Evolutionary conservation across 2,113 vertebrate genomes (phyloP).

Genomic region (Ranitomeya variabilis): DNA sequence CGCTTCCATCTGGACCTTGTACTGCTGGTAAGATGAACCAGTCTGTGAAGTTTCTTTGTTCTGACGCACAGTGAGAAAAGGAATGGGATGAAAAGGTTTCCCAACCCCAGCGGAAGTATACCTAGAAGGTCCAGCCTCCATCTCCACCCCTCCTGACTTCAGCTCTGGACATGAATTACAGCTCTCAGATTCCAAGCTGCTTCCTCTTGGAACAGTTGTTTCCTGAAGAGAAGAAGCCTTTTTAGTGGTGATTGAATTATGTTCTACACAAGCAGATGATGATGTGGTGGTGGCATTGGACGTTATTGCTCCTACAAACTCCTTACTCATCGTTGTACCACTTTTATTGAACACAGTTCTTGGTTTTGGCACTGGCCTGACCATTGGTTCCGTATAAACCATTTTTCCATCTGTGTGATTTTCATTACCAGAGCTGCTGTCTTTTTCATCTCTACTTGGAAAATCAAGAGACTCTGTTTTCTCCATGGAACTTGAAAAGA

Average conservation of each 20-base stretch:
- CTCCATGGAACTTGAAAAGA: background rate
- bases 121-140: background rate
- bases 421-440: constrained; percentile 50
- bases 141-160: background rate
- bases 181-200: constrained; percentile 61
- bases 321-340: constrained; percentile 44
- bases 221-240: constrained; percentile 70
- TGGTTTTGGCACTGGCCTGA: constrained; percentile 89
- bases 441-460: constrained; percentile 37
- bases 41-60: constrained; percentile 52
- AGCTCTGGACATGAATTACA: constrained; percentile 56
- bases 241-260: constrained; percentile 60
- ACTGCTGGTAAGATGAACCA: constrained; percentile 42
- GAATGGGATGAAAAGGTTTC: constrained; percentile 53
- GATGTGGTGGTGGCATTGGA: constrained; percentile 38
- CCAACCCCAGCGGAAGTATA: constrained; percentile 23
- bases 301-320: background rate
- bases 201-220: constrained; percentile 64
- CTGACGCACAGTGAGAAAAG: constrained; percentile 68
- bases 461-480: background rate
- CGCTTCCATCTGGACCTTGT: constrained; percentile 25
- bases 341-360: constrained; percentile 86
- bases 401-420: constrained; percentile 41
- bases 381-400: background rate
- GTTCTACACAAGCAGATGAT: constrained; percentile 26